Conservation (phyloP, 2,888 invertebrate genomes). For the Lamproptera curius region DNA sequence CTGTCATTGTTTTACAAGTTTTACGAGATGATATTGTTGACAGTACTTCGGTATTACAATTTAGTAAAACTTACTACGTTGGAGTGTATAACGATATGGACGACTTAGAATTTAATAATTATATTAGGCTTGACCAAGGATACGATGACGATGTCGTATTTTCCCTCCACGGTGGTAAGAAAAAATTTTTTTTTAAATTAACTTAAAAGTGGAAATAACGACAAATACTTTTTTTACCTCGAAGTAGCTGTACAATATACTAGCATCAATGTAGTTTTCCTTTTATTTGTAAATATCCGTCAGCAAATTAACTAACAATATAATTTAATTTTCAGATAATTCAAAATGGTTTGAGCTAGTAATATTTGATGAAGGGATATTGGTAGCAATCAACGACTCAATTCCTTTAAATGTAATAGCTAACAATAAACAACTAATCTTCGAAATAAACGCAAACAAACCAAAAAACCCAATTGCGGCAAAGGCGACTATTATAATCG, state of each 20-base stretch:
- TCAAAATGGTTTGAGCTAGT: constrained; percentile 6
- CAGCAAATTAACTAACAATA: background rate
- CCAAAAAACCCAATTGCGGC: constrained; percentile 7
- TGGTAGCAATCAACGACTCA: constrained; percentile 14
- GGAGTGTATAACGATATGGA: constrained; percentile 30
- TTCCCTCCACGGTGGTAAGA: constrained; percentile 35
- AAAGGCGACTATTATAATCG: no score
- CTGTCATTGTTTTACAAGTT: constrained; percentile 33
- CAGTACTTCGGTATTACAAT: constrained; percentile 18
- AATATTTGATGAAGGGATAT: background rate
- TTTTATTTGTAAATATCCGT: no score
- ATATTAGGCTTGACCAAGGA: constrained; percentile 32
- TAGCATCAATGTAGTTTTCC: no score
- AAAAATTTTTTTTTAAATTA: background rate
- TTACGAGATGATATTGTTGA: constrained; percentile 10
- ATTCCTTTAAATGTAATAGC: constrained; percentile 23
- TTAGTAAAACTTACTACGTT: constrained; percentile 32
- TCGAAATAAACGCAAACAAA: constrained; percentile 25
- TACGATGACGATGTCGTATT: constrained; percentile 32
- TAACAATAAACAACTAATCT: constrained; percentile 27
- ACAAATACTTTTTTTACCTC: no score
- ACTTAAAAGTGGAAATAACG: no score
- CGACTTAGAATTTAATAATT: constrained; percentile 29
- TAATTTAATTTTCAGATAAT: constrained; percentile 7
- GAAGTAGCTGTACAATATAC: no score